Conservation (phyloP, 2,113 vertebrate species). For the Falcunculus frontatus region DNA sequence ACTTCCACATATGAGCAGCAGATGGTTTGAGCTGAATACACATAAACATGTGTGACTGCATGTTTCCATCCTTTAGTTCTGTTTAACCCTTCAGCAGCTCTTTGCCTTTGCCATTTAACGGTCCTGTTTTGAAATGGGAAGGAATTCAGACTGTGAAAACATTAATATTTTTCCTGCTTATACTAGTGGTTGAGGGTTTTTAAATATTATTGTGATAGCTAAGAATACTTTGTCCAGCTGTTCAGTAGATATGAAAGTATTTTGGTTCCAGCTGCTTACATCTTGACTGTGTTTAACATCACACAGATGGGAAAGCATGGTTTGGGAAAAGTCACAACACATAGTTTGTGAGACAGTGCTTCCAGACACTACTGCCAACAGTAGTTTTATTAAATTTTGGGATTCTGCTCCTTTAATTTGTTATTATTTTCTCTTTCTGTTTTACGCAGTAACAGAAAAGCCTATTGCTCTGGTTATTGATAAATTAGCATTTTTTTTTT, state of each 20-base stretch:
- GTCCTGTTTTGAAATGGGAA: background rate
- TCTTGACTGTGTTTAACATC: background rate
- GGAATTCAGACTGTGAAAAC: background rate
- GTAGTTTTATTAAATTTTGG: background rate
- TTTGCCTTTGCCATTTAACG: slow-evolving; percentile 18
- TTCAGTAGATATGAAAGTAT: background rate
- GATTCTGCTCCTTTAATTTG: background rate
- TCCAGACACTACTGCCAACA: background rate
- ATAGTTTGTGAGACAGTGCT: background rate
- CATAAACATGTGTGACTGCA: slow-evolving; percentile 1
- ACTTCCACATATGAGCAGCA: slow-evolving; percentile 27
- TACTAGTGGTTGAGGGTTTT: fast-evolving
- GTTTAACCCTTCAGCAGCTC: slow-evolving; percentile 9
- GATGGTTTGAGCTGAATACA: slow-evolving; percentile 38
- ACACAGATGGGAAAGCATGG: background rate
- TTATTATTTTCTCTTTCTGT: background rate
- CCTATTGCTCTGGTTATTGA: background rate
- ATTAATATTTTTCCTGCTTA: background rate
- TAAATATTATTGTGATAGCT: background rate
- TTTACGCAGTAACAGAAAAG: background rate
- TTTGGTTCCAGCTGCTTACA: background rate
- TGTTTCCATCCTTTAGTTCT: background rate
- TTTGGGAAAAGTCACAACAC: background rate
- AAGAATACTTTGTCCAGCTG: background rate
- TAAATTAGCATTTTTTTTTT: background rate